These are phyloP conservation scores for Esperia sulphurella DNA, from an alignment of 2,888 invertebrate genomes.

Conservation along the genomic window DNA sequence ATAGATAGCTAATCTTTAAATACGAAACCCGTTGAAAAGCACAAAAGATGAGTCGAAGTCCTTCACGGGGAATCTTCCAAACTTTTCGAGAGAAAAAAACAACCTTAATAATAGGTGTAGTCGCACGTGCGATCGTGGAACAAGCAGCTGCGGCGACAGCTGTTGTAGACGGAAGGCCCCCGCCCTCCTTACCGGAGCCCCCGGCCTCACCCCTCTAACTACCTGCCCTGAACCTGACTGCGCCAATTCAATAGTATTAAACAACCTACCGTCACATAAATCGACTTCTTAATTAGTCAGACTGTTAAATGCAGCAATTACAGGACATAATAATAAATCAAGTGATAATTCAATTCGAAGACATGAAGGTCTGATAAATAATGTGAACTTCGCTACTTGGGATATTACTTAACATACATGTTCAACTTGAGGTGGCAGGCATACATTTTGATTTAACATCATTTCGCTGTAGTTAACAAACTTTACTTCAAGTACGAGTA, in stretches of 20 bases:
- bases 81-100: conserved; percentile 44
- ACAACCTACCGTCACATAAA: conserved; percentile 19
- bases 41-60: conserved; percentile 14
- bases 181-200: conserved; percentile 14
- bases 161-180: conserved; percentile 60
- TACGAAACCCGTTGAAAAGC: not conserved
- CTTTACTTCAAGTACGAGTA: not conserved
- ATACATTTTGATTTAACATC: too few relatives aligned
- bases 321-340: conserved; percentile 22
- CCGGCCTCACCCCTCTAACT: conserved; percentile 28
- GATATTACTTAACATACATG: not conserved
- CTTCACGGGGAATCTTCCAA: conserved; percentile 41
- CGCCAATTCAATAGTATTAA: conserved; percentile 9
- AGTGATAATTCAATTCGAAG: conserved; percentile 16
- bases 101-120: conserved; percentile 66
- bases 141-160: conserved; percentile 73
- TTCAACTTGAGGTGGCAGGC: not conserved
- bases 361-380: conserved; percentile 6
- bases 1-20: not conserved
- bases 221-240: conserved; percentile 57
- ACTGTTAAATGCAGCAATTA: conserved; percentile 24
- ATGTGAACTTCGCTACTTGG: not conserved
- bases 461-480: too few relatives aligned
- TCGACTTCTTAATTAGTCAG: conserved; percentile 23
- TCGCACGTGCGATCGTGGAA: conserved; percentile 64